A percentile compares a stretch with the other conserved stretches of the same genome.
Evolutionary conservation across 2,888 invertebrate species (phyloP).

Genomic region (Epistrophella euchroma): DNA sequence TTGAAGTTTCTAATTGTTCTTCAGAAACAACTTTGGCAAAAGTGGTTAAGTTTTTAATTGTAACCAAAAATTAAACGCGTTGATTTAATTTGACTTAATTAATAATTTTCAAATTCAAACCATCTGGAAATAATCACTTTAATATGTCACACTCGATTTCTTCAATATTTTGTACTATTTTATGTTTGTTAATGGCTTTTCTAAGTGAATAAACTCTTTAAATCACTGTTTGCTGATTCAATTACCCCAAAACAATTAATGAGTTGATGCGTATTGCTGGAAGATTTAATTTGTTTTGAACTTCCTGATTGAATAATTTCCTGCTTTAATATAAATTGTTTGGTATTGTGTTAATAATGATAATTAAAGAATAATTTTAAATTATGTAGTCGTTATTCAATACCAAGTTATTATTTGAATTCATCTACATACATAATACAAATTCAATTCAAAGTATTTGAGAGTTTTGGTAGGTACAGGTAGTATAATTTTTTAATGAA

Average conservation of each 20-base stretch:
- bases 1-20: too few relatives aligned
- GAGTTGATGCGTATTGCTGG: background rate
- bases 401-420: background rate
- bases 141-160: background rate
- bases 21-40: too few relatives aligned
- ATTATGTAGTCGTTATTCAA: background rate
- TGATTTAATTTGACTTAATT: background rate
- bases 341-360: background rate
- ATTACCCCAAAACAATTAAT: conserved; percentile 1
- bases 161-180: background rate
- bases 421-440: background rate
- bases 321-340: background rate
- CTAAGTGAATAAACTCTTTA: background rate
- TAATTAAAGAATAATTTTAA: background rate
- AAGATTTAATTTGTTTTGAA: conserved; percentile 11
- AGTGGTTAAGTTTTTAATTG: background rate
- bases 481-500: too few relatives aligned
- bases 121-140: background rate
- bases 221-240: conserved; percentile 7
- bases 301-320: background rate
- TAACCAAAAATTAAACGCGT: background rate
- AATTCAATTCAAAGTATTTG: background rate
- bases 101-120: background rate
- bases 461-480: too few relatives aligned
- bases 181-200: background rate